Evolutionary conservation across 2,888 invertebrate species (phyloP), one percentile per base, ranked within the genome.

Genomic region (Archaeoteleia sp.): DNA sequence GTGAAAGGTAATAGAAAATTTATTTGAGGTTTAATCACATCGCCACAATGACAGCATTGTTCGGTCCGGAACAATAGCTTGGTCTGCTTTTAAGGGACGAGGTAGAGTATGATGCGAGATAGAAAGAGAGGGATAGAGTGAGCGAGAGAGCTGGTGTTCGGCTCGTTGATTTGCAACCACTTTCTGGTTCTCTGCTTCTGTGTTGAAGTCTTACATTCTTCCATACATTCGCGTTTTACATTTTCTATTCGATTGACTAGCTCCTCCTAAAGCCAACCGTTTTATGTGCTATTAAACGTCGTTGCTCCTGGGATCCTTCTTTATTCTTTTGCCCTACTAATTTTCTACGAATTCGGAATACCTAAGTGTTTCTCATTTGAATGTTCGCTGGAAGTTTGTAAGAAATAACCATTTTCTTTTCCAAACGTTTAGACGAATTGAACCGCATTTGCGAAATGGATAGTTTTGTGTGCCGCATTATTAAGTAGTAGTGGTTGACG

Each of bases 21-120:
- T 79, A 79, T 80, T 78, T 73, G 73, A 75, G 73, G 73, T 76
- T 77, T 78, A 79, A 80, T 79, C 78, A 77, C 78, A 77, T 78
- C 68, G 75, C 71, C 74, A 78, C 78, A 80, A 79, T 78, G 78
- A 74, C 73, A 72, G 76, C 71, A 79, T 79, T 79, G 79, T 79
- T 78, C 74, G 62, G 43, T 25, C 62, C 23, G 53, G 73, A 75
- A 78, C 78, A 78, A 79, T 78, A 62, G 73, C 37, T 10, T 27
- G 54, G 43, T 43, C 23, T 8, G 45, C 54, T 35, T 55, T 55
- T 15, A 35, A 20, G 6, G 43, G 54, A 34, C 25, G 42, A 35
- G 29, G 27, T 30, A 12, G 49, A 29, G 0, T 17, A 8, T n/a
- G n/a, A 20, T 20, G 20, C 20, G 20, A 20, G 20, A n/a, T n/a